These are phyloP conservation scores for Opisthograptis luteolata DNA, from an alignment of 2,888 invertebrate species.

Conservation along the genomic window DNA sequence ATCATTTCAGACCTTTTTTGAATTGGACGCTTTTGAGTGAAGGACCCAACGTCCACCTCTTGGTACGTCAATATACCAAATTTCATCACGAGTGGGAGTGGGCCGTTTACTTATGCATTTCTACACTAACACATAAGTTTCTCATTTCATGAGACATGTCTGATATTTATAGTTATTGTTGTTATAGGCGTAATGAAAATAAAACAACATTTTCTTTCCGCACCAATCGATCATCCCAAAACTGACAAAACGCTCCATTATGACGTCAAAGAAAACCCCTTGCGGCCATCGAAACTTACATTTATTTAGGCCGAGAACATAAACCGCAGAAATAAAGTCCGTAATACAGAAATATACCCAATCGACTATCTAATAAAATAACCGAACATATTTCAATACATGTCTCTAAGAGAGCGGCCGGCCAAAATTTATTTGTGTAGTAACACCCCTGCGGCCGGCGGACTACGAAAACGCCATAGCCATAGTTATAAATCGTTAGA, in stretches of 20 bases:
- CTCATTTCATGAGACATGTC: too few relatives aligned
- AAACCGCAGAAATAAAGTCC: conserved; percentile 39
- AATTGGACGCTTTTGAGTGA: too few relatives aligned
- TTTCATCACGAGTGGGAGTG: too few relatives aligned
- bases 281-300: conserved; percentile 33
- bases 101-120: too few relatives aligned
- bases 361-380: conserved; percentile 65
- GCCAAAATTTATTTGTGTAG: conserved; percentile 72
- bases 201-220: conserved; percentile 24
- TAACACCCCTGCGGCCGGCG: conserved; percentile 62
- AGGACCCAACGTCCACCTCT: too few relatives aligned
- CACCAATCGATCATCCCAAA: conserved; percentile 24
- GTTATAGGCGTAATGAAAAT: conserved; percentile 18
- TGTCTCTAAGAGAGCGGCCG: conserved; percentile 59
- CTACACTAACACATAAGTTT: too few relatives aligned
- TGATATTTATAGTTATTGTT: too few relatives aligned
- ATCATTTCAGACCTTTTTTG: too few relatives aligned
- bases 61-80: too few relatives aligned
- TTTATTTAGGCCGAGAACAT: conserved; percentile 35
- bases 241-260: conserved; percentile 27
- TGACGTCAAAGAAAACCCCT: conserved; percentile 25
- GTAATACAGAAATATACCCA: conserved; percentile 54
- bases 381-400: conserved; percentile 68
- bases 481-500: conserved; percentile 70
- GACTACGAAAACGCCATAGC: conserved; percentile 66